Evolutionary conservation across 1,140 invertebrate species (phyloP).

Genomic region (Platyscapa corneri): DNA sequence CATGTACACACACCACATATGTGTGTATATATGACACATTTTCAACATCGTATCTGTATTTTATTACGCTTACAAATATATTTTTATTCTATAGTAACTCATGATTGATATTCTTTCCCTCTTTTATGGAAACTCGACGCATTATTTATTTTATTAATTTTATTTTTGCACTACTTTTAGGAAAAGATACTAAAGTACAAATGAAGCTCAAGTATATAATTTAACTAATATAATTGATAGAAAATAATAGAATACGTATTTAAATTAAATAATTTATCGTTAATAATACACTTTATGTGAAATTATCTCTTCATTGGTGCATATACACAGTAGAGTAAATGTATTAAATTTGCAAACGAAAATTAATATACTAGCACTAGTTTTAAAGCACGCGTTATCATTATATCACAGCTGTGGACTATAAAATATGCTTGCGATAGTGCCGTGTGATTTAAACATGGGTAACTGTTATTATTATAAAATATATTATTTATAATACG

Average conservation of each 20-base stretch:
- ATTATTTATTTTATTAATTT: no score
- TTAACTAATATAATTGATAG: not conserved
- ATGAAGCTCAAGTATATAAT: conserved; percentile 12
- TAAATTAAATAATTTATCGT: conserved; percentile 15
- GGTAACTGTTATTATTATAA: no score
- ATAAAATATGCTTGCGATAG: conserved; percentile 42
- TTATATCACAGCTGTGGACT: conserved; percentile 50
- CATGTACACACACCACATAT: no score
- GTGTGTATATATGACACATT: not conserved
- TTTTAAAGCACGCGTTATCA: conserved; percentile 41
- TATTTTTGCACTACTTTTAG: not conserved
- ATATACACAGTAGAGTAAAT: conserved; percentile 7
- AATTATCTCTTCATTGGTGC: not conserved
- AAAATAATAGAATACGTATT: conserved; percentile 4
- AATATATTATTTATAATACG: no score
- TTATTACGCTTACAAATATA: conserved; percentile 39
- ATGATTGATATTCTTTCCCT: not conserved
- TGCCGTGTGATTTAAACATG: conserved; percentile 31
- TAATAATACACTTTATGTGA: conserved; percentile 17
- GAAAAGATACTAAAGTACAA: conserved; percentile 24
- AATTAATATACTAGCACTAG: conserved; percentile 38
- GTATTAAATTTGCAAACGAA: conserved; percentile 27
- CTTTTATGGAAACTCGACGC: not conserved
- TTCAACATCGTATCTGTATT: not conserved
- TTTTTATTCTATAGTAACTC: no score